Base-by-base conservation (phyloP, 37 sponge, comb jelly and placozoan species). In the Diacarnus erythraeanus region DNA sequence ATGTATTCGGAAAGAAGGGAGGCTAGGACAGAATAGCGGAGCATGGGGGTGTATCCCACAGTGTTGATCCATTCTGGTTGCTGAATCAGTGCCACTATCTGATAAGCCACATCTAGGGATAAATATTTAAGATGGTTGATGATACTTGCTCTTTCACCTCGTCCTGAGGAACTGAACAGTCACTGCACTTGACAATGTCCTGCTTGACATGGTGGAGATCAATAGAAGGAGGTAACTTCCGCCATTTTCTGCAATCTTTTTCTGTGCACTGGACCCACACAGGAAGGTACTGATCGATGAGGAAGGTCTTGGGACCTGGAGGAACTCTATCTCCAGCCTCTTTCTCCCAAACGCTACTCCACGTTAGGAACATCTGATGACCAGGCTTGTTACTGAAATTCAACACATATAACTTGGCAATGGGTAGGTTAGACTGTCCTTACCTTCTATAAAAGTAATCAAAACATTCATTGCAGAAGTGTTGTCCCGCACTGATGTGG, bases 381-480 rank as follows among this genome's bases (percentile, higher is more conserved):
- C 87, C 91, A 37, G 86, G 77, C 76, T 85, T 81, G 65, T 85
- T 81, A 27, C 91, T 90, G 56, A 17, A 38, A 68, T 29, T 35
- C 34, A 68, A 1, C 23, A 73, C 23, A 43, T 1, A 3, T 37
- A 43, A 21, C 57, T 38, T 68, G 3, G 5, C 21, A 8, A 35
- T 15, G 69, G 17, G 34, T 21, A 8, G 38, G 29, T 68, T 34
- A 8, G 29, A 29, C 34, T 31, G 5, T 34, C 5, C 69, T 39
- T 39, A 91, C 92, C 68, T 76, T 65, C 95, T 63, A 72, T 90
- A 90, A 67, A 90, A 81, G 74, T 87, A 77, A 25, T 94, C 91
- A 44, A 85, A 90, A 57, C 95, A 94, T 54, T 89, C 83, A 64
- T 84, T 90, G 71, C 95, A 94, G 83, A 80, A 90, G 60, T 94